These are phyloP conservation scores for Myotis yumanensis DNA, from an alignment of 2,113 vertebrate species.

Conservation along the genomic window DNA sequence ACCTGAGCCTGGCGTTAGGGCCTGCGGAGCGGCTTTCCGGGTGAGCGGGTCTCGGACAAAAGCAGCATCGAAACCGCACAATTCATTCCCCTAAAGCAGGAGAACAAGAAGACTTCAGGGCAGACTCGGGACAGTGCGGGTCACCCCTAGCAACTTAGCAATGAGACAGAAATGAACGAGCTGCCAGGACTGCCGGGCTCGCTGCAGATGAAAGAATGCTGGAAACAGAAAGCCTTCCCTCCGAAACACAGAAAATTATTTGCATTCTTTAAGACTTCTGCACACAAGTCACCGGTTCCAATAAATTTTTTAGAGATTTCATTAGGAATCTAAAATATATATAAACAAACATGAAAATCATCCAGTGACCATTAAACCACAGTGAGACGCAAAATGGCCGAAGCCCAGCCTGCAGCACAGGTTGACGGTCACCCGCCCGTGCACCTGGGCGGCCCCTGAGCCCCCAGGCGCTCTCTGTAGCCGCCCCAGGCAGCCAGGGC, in stretches of 20 bases:
- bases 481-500: too few relatives aligned
- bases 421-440: not conserved
- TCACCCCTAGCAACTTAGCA: constrained; percentile 77
- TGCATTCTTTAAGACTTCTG: constrained; percentile 61
- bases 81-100: constrained; percentile 56
- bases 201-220: constrained; percentile 65
- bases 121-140: constrained; percentile 25
- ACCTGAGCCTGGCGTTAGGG: not conserved
- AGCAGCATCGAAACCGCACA: not conserved
- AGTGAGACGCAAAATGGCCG: not conserved
- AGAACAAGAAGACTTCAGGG: constrained; percentile 58
- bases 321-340: not conserved
- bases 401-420: accelerated
- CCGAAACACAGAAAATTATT: constrained; percentile 64
- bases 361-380: not conserved
- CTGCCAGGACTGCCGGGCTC: constrained; percentile 69
- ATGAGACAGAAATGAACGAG: constrained; percentile 33
- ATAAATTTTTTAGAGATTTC: constrained; percentile 5
- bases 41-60: not conserved
- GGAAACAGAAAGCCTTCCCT: constrained; percentile 65
- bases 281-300: constrained; percentile 55
- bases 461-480: too few relatives aligned
- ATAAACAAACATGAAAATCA: not conserved
- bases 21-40: constrained; percentile 19
- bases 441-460: not conserved